Evolutionary conservation across 2,888 invertebrate genomes (phyloP).

Genomic region (Chrysolina oricalcia): DNA sequence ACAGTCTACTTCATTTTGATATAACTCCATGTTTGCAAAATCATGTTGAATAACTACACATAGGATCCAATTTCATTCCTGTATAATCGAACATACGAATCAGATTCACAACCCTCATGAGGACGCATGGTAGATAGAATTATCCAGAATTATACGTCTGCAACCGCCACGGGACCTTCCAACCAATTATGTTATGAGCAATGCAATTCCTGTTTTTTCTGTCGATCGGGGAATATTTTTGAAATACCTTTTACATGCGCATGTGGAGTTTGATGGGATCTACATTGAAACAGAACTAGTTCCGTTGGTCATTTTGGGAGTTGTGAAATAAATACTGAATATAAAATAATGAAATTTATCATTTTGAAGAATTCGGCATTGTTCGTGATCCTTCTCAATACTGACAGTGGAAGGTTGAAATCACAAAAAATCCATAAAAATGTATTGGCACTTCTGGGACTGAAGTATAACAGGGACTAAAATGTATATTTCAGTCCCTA

Average conservation of each 20-base stretch:
- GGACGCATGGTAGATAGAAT: not conserved
- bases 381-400: too few relatives aligned
- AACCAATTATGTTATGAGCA: not conserved
- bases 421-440: too few relatives aligned
- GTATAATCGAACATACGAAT: slow-evolving; percentile 21
- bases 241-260: not conserved
- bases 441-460: too few relatives aligned
- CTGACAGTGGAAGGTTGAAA: too few relatives aligned
- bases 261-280: not conserved
- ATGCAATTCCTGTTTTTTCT: not conserved
- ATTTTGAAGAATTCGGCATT: too few relatives aligned
- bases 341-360: not conserved
- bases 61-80: not conserved
- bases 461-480: too few relatives aligned
- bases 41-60: slow-evolving; percentile 5
- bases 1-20: slow-evolving; percentile 8
- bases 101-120: not conserved
- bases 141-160: not conserved
- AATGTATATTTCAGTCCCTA: too few relatives aligned
- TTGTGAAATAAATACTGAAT: not conserved
- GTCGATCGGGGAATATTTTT: not conserved
- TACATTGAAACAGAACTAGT: not conserved
- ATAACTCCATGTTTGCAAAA: slow-evolving; percentile 9
- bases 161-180: not conserved
- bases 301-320: not conserved